A percentile compares a stretch with the other conserved stretches of the same genome.
phyloP scores from a whole-genome alignment of 2,797 vertebrate species.

The Aselliscus stoliczkanus region DNA sequence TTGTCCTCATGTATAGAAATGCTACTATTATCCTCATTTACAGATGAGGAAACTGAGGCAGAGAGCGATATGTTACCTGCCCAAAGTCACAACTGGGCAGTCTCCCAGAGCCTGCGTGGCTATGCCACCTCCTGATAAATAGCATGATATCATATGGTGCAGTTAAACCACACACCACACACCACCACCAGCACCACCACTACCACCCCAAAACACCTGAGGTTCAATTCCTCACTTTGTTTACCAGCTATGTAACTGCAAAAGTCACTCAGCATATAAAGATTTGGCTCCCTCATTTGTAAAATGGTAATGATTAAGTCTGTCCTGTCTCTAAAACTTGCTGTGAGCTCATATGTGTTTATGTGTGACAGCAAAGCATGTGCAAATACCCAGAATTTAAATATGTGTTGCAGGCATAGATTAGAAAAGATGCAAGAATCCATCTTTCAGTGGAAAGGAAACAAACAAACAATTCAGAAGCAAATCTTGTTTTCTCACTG shows the following conservation, averaged over 20 bases:
- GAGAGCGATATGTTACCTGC: not conserved
- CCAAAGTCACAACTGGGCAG: not conserved
- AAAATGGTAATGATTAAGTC: not conserved
- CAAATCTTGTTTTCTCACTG: not conserved
- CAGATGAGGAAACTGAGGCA: not conserved
- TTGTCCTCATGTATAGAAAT: not conserved
- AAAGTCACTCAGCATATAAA: not conserved
- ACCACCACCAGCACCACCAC: no score
- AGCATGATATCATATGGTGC: no score
- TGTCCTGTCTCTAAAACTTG: not conserved
- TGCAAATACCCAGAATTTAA: not conserved
- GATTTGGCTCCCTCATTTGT: no score
- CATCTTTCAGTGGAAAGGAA: not conserved
- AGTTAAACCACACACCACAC: not conserved
- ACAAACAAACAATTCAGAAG: not conserved
- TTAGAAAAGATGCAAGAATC: not conserved
- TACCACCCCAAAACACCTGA: no score
- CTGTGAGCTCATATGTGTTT: rapidly evolving
- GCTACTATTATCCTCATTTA: not conserved
- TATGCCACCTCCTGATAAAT: not conserved
- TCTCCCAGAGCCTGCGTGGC: not conserved
- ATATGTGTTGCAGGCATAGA: not conserved
- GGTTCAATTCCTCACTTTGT: not conserved
- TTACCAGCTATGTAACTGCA: not conserved
- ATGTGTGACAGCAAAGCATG: not conserved